These are phyloP conservation scores for Mustelus asterias DNA, from an alignment of 2,113 vertebrate genomes.

Conservation along the genomic window DNA sequence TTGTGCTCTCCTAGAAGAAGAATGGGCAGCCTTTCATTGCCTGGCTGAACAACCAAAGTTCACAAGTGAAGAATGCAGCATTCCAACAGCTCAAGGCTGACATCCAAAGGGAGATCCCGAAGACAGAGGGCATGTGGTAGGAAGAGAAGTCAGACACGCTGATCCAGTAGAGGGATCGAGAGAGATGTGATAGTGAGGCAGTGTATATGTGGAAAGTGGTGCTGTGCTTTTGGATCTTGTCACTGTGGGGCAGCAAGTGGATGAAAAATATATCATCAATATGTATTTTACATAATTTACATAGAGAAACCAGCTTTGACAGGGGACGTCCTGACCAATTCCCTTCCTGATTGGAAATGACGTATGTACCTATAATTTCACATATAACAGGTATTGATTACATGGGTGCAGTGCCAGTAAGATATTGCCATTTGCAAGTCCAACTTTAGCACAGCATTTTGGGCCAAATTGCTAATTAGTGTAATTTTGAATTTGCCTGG, in stretches of 20 bases:
- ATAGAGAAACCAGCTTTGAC: neutral
- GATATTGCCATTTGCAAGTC: too few species aligned
- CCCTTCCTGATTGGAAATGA: neutral
- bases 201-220: too few species aligned
- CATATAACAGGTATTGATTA: neutral
- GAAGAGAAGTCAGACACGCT: neutral
- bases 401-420: too few species aligned
- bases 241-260: too few species aligned
- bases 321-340: neutral
- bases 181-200: too few species aligned
- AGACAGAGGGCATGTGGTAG: neutral
- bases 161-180: too few species aligned
- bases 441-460: too few species aligned
- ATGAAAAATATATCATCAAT: too few species aligned
- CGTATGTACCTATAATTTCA: neutral
- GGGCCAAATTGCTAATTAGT: too few species aligned
- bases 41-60: neutral
- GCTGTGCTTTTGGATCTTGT: too few species aligned
- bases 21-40: neutral
- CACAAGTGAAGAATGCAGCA: neutral
- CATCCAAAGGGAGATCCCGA: neutral
- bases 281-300: neutral
- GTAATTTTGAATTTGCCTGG: too few species aligned
- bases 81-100: neutral
- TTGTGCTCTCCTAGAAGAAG: neutral